Base-by-base conservation (phyloP, 2,797 vertebrate genomes). In the Coranthus polyacanthus region DNA sequence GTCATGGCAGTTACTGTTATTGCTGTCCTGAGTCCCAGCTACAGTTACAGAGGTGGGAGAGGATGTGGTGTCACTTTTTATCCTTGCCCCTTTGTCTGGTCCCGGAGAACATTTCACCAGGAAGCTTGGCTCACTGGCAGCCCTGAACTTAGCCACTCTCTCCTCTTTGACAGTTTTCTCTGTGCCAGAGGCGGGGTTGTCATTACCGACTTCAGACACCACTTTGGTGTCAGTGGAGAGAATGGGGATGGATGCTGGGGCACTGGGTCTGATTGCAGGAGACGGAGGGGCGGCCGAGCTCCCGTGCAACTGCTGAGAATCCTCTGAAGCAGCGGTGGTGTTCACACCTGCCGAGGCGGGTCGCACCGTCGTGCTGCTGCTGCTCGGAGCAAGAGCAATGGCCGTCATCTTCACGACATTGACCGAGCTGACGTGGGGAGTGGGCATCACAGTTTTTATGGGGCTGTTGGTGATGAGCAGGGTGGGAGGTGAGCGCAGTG, bases 361-460 rank as follows among this genome's bases (percentile, higher is more conserved):
- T 75, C 96, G 87, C 69, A 93, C 84, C 2, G 90, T 74, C 20
- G 92, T 94, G 70, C 92, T 88, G 22, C 88, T 80, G 86, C 89
- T 94, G 93, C 93, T 96, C 1, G 96, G 96, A 0, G 97, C 94
- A 51, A 99, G 94, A 22, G 98, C 96, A 75, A 99, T 98, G 85
- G 98, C 94, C 21, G 97, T 98, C 98, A 99, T 99, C 88, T 99
- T 99, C 45, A 99, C 97, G 86, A 99, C 96, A 6, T 98, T 99
- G 75, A 98, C 93, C 8, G 97, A 97, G 86, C 96, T 96, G 85
- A 98, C 92, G 1, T 99, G 98, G 53, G 96, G 92, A 32, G 94
- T 95, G 68, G 97, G 96, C 83, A 98, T 97, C 83, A 99, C 96
- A 32, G 97, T 98, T 92, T 99, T 99, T 80, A 99, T 97, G 78